Evolutionary conservation across 2,888 invertebrate species (phyloP).

Genomic region (Aphidoletes aphidimyza): DNA sequence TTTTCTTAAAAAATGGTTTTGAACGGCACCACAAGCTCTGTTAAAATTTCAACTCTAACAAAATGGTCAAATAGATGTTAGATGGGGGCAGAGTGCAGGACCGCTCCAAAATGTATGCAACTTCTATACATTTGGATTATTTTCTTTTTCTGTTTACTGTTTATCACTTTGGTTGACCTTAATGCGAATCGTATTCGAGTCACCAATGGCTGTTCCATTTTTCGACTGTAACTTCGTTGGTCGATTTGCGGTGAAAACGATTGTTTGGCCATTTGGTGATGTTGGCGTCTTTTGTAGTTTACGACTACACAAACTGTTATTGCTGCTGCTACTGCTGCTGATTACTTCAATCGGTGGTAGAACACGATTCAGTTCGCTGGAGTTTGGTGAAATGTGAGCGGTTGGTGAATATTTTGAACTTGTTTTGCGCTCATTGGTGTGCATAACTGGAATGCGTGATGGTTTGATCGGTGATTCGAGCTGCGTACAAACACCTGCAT

Average conservation of each 20-base stretch:
- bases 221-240: neutral
- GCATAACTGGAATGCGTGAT: conserved; percentile 21
- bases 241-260: neutral
- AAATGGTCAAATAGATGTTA: neutral
- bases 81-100: neutral
- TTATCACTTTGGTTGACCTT: conserved; percentile 58
- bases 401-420: neutral
- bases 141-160: neutral
- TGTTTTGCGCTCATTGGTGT: neutral
- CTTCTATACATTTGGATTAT: neutral
- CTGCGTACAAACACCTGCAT: neutral
- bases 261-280: conserved; percentile 21
- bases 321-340: conserved; percentile 26
- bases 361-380: neutral
- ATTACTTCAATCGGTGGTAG: conserved; percentile 17
- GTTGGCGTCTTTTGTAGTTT: conserved; percentile 34
- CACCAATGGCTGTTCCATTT: neutral
- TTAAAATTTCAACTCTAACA: no score
- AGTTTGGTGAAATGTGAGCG: neutral
- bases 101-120: no score
- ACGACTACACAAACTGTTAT: conserved; percentile 18
- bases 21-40: no score
- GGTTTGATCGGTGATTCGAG: conserved; percentile 1
- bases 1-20: no score
- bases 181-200: conserved; percentile 57